phyloP scores from a whole-genome alignment of 2,797 vertebrate genomes.

The Columba guinea region DNA sequence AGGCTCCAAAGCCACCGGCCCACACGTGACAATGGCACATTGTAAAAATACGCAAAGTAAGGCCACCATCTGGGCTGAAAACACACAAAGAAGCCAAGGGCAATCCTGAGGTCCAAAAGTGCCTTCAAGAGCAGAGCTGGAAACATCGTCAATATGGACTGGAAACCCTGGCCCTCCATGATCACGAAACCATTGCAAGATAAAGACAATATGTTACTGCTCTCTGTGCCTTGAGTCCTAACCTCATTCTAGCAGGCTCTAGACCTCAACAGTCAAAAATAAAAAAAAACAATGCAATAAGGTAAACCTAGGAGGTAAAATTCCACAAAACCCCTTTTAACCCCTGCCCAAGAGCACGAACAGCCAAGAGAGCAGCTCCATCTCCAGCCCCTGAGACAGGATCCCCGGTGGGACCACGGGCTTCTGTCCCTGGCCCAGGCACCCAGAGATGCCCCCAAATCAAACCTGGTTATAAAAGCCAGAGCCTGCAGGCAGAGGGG shows the following conservation, averaged over 20 bases:
- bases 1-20: neutral
- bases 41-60: neutral
- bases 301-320: neutral
- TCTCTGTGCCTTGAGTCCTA: neutral
- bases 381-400: neutral
- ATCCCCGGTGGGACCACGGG: neutral
- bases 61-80: neutral
- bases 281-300: neutral
- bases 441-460: neutral
- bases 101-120: neutral
- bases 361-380: neutral
- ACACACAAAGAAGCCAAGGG: neutral
- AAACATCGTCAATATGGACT: neutral
- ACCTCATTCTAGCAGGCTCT: neutral
- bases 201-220: neutral
- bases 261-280: neutral
- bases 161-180: neutral
- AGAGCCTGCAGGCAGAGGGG: neutral
- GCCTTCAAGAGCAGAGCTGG: neutral
- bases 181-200: neutral
- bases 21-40: accelerated
- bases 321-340: neutral
- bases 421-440: neutral
- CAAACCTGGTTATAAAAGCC: neutral
- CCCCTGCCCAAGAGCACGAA: neutral